Base-by-base conservation (phyloP, 2,113 vertebrate genomes). In the Calyptommatus sinebrachiatus region DNA sequence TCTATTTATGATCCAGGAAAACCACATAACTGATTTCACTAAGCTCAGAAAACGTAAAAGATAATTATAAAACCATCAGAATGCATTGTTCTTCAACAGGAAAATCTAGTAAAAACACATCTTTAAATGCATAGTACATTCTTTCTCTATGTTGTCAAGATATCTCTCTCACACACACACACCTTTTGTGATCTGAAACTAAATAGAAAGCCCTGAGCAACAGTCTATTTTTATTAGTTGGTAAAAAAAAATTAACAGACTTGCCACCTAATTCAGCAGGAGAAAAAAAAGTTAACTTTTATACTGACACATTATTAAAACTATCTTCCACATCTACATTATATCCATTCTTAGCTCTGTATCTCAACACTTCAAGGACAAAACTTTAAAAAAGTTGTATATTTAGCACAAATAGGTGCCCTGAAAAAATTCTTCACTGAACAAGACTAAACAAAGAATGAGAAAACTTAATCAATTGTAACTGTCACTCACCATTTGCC, bases 401-500 rank as follows among this genome's bases (percentile, higher is more conserved):
- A 70, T 79, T 89, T 80, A 81, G 81, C 79, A 89, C 86, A 87
- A 91, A 86, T 83, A 82, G 82, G 70, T 21, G 9, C 89, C 89
- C 84, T 91, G 85, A 91, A 86, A 91, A 85, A 83, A 82, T 89
- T 88, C 86, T 86, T 85, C 78, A 87, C 89, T 88, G 86, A 86
- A 88, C 84, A 68, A 87, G 75, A 84, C 50, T 62, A 87, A 78
- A 85, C 73, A 57, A 85, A 70, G 46, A 62, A 60, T 50, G 6
- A 82, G 73, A 88, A 88, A 79, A 72, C 73, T 41, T 46, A 84
- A 83, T 92, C 89, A 80, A 87, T 82, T 61, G 76, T 75, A 91
- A 45, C 46, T 26, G 18, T 84, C 69, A 65, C 21, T 24, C 77
- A 85, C 80, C 28, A 66, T 5, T 4, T 28, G 90, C 73, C 84